Conservation (phyloP, 2,113 vertebrate species). For the Vidua macroura region DNA sequence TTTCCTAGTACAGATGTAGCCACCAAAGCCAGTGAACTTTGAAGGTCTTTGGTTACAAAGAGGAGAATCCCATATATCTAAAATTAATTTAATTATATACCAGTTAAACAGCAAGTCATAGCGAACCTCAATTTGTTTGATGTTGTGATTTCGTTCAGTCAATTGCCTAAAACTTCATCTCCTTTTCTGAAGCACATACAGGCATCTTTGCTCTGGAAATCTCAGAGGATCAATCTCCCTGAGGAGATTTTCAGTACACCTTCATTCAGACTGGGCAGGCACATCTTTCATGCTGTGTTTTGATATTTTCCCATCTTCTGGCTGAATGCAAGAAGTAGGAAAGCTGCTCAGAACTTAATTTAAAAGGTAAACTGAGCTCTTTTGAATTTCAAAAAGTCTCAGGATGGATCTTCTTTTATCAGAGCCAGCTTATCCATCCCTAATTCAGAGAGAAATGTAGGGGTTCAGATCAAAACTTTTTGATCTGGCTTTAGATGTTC, state of each 20-base stretch:
- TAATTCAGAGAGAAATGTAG: conserved; percentile 18
- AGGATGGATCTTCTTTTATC: conserved; percentile 38
- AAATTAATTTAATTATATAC: neutral
- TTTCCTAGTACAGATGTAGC: neutral
- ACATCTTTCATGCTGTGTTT: conserved; percentile 43
- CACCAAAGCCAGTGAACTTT: neutral
- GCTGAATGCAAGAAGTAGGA: conserved; percentile 10
- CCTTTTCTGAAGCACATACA: conserved; percentile 14
- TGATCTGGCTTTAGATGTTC: conserved; percentile 13
- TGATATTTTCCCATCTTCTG: conserved; percentile 37
- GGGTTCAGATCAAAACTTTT: conserved; percentile 33
- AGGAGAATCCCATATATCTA: neutral
- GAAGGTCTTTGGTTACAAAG: neutral
- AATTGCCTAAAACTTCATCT: neutral
- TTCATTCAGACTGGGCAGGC: conserved; percentile 11
- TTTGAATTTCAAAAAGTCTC: conserved; percentile 48
- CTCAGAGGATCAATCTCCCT: conserved; percentile 21
- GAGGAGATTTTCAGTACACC: conserved; percentile 11
- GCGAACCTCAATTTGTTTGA: neutral
- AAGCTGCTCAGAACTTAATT: conserved; percentile 38
- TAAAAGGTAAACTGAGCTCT: conserved; percentile 52
- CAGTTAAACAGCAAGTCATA: neutral
- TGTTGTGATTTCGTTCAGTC: neutral
- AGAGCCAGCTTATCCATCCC: conserved; percentile 18
- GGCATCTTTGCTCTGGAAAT: conserved; percentile 25